Percentiles rank a stretch among this genome's conserved stretches.
These are phyloP conservation scores for Drosophila antonietae DNA, from an alignment of 2,888 invertebrate genomes.

Conservation along the genomic window DNA sequence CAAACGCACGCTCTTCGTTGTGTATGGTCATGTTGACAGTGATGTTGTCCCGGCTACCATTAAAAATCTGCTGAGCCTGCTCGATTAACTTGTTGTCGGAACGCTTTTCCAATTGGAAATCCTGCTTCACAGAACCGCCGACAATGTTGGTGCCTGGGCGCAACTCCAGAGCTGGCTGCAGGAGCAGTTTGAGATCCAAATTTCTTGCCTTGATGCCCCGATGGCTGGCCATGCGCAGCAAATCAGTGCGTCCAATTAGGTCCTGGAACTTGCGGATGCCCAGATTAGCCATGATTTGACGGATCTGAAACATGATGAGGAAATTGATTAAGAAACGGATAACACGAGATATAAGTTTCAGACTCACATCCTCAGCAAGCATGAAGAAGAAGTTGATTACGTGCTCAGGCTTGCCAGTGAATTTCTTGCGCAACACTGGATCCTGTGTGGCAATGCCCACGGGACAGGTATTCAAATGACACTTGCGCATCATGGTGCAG, in stretches of 20 bases:
- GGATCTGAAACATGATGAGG: slow-evolving; percentile 87
- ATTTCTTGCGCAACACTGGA: slow-evolving; percentile 96
- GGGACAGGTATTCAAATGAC: slow-evolving; percentile 99
- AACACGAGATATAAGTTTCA: not conserved
- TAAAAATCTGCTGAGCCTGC: slow-evolving; percentile 90
- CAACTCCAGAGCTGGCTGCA: slow-evolving; percentile 95
- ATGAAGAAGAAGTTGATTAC: slow-evolving; percentile 99
- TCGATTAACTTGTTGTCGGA: slow-evolving; percentile 93
- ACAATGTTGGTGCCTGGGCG: slow-evolving; percentile 95
- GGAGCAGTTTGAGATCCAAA: slow-evolving; percentile 93
- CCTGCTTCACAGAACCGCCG: slow-evolving; percentile 93
- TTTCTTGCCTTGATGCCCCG: slow-evolving; percentile 92
- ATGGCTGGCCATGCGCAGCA: slow-evolving; percentile 91
- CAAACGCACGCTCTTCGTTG: slow-evolving; percentile 97
- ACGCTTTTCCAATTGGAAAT: slow-evolving; percentile 94
- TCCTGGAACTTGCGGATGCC: slow-evolving; percentile 96
- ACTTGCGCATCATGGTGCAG: slow-evolving; percentile 99
- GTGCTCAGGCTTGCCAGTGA: slow-evolving; percentile 98
- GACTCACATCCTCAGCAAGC: slow-evolving; percentile 96
- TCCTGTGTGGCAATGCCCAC: slow-evolving; percentile 99
- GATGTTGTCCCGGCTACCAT: slow-evolving; percentile 89
- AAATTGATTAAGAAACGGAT: not conserved
- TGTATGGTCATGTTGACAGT: slow-evolving; percentile 92
- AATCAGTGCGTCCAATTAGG: slow-evolving; percentile 95
- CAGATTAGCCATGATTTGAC: slow-evolving; percentile 95